Percentiles rank a stretch among this genome's conserved stretches.
Conservation (phyloP, 92 coral and sea anemone genomes). For the Phenganax stokvisi region DNA sequence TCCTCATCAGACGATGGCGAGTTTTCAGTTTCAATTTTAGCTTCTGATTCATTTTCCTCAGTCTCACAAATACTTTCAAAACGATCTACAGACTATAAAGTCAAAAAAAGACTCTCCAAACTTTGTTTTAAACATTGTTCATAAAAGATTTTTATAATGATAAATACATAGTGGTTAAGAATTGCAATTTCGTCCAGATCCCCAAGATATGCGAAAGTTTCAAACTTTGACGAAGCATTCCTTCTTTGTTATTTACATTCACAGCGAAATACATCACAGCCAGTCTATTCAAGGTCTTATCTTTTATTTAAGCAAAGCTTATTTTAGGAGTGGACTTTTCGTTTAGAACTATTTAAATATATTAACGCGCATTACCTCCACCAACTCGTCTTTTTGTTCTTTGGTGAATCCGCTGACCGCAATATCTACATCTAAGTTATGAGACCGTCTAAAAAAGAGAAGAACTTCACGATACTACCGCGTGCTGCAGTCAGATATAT, state of each 20-base stretch:
- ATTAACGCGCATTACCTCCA: slow-evolving; percentile 54
- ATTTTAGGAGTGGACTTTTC: not conserved
- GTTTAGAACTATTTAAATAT: not conserved
- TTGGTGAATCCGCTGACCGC: slow-evolving; percentile 96
- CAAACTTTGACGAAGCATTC: too few species aligned
- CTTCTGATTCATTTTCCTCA: slow-evolving; percentile 29
- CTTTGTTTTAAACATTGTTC: not conserved
- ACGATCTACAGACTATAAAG: slow-evolving; percentile 24
- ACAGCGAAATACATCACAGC: too few species aligned
- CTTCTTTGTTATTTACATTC: too few species aligned
- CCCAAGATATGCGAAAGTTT: too few species aligned
- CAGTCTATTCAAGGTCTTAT: too few species aligned
- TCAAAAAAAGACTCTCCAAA: not conserved
- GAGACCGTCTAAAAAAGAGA: slow-evolving; percentile 59
- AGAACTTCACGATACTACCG: not conserved
- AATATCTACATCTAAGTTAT: slow-evolving; percentile 78
- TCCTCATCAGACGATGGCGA: not conserved
- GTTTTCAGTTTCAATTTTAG: slow-evolving; percentile 19
- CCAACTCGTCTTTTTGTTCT: slow-evolving; percentile 76
- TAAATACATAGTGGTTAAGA: not conserved
- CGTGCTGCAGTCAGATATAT: too few species aligned
- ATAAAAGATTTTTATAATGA: not conserved
- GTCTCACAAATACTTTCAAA: slow-evolving; percentile 44
- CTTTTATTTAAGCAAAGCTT: too few species aligned
- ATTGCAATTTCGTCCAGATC: not conserved